Evolutionary conservation across 1,140 invertebrate genomes (phyloP), one percentile per base, ranked within the genome.

Genomic region (Uloborus diversus): DNA sequence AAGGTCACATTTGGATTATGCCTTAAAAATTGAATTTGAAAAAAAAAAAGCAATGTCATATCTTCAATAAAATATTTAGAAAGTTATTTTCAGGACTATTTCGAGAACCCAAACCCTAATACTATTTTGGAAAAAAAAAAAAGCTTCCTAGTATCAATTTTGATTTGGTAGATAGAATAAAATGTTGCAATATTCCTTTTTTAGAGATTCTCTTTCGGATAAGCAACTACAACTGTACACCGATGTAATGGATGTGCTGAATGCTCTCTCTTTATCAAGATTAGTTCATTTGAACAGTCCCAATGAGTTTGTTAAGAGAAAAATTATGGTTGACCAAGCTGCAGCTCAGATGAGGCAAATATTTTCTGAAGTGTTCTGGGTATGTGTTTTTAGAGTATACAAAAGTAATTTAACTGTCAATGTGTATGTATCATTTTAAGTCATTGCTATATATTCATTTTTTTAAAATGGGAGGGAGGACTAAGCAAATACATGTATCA

Each of bases 221-320:
- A n/a, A n/a, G n/a, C n/a, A n/a, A n/a, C n/a, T n/a, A n/a, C n/a
- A 89, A 51, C 82, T 94, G 28, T 94, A 93, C 83, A 90, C 89
- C 49, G 89, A 90, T 84, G 89, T 92, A 0, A 86, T 92, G 1
- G 89, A 89, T 76, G 90, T 93, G 68, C 85, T 96, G n/a, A 90
- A 93, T 83, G 86, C 88, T 27, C 93, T 94, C 84, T 88, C 91
- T 37, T 85, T 95, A 32, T 88, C 91, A 0, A 89, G 93, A 70
- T 85, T 95, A 28, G 88, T 92, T 0, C 86, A 85, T 79, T 84
- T 85, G 65, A 86, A 86, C 37, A 88, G 87, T 20, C 87, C 86
- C 53, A 86, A 88, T 68, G 88, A 89, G 78, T 90, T 93, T 3
- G 88, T 95, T 9, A 87, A 91, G 79, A 88, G 93, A 56, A 87